Percentiles rank a stretch among this genome's conserved stretches.
Evolutionary conservation across 2,888 invertebrate genomes (phyloP).

Genomic region (Ophion ellenae): DNA sequence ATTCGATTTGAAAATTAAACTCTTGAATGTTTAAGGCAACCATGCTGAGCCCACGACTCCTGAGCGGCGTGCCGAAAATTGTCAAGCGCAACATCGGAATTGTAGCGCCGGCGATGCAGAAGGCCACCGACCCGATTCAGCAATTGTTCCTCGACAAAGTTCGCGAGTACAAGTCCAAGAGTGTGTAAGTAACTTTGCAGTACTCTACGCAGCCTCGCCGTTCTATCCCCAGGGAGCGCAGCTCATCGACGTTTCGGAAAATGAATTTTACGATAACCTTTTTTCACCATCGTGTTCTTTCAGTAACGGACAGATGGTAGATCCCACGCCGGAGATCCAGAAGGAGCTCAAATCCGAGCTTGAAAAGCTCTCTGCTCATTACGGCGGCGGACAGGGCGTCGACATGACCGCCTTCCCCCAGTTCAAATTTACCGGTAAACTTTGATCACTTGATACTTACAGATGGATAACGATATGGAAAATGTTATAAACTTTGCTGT

Average conservation of each 20-base stretch:
- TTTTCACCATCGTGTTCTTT: not conserved
- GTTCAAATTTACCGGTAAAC: constrained; percentile 89
- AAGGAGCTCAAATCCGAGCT: constrained; percentile 91
- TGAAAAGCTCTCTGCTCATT: constrained; percentile 92
- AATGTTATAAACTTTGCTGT: too few relatives aligned
- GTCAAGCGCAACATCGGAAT: constrained; percentile 89
- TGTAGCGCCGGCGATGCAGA: constrained; percentile 88
- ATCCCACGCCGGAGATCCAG: constrained; percentile 90
- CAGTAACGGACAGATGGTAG: constrained; percentile 94
- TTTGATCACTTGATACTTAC: too few relatives aligned
- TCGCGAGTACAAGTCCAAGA: constrained; percentile 94
- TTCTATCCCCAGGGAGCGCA: too few relatives aligned
- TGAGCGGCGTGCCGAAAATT: constrained; percentile 74
- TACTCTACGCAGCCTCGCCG: too few relatives aligned
- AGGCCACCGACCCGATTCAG: constrained; percentile 95
- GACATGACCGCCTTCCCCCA: constrained; percentile 96
- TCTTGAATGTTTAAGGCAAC: constrained; percentile 47
- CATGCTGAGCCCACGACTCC: constrained; percentile 77
- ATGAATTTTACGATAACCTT: not conserved
- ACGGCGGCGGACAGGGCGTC: constrained; percentile 89
- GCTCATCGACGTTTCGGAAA: too few relatives aligned
- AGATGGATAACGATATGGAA: too few relatives aligned
- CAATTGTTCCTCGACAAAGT: constrained; percentile 97
- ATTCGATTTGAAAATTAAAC: not conserved
- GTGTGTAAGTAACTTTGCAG: constrained; percentile 88